These are phyloP conservation scores for Gymnorhina tibicen DNA, from an alignment of 2,113 vertebrate genomes.

Conservation along the genomic window DNA sequence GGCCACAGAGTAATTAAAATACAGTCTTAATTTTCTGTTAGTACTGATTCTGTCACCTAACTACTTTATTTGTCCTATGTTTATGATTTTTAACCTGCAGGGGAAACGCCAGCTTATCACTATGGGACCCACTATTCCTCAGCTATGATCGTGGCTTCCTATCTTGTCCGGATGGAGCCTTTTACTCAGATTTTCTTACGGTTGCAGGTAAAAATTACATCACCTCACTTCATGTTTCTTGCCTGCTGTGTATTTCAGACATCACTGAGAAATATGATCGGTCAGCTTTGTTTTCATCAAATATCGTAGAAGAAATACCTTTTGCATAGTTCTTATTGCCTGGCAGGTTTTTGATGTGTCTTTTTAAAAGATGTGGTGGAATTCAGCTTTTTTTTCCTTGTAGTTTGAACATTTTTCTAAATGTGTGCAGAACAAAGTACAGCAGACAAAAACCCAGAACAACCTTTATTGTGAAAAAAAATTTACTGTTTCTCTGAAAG, in stretches of 20 bases:
- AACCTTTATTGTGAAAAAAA: neutral
- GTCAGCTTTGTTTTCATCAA: neutral
- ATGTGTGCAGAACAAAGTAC: neutral
- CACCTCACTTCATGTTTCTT: neutral
- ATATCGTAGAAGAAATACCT: neutral
- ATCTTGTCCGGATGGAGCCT: slow-evolving; percentile 96
- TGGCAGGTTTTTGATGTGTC: neutral
- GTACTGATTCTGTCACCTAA: neutral
- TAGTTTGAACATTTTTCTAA: neutral
- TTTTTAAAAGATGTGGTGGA: neutral
- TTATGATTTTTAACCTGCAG: slow-evolving; percentile 60
- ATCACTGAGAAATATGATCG: neutral
- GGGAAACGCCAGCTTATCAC: slow-evolving; percentile 97
- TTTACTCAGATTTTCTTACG: slow-evolving; percentile 98
- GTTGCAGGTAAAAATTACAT: slow-evolving; percentile 82
- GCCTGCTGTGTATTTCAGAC: neutral
- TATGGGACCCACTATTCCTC: slow-evolving; percentile 98
- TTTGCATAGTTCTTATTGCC: neutral
- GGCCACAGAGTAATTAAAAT: neutral
- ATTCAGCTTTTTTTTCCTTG: neutral
- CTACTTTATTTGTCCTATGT: neutral
- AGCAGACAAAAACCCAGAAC: neutral
- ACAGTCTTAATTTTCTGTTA: neutral
- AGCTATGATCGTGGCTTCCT: slow-evolving; percentile 98
- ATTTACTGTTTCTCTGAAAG: neutral